A percentile compares a stretch with the other conserved stretches of the same genome.
These are phyloP conservation scores for Drosophila pseudotalamancana DNA, from an alignment of 2,888 invertebrate species.

Conservation along the genomic window DNA sequence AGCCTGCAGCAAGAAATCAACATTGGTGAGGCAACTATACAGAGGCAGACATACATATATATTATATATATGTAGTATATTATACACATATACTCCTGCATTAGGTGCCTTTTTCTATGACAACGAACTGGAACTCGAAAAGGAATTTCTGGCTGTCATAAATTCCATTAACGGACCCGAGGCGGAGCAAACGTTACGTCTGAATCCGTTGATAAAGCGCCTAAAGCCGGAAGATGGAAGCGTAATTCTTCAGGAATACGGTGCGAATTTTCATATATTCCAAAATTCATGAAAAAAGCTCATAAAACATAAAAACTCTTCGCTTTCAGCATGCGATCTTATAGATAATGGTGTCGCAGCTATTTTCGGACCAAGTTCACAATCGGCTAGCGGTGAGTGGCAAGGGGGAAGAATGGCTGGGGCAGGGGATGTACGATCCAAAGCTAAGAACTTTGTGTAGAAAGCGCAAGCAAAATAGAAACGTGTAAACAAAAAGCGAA, in stretches of 20 bases:
- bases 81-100: not conserved
- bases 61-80: not conserved
- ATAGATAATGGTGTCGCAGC: constrained; percentile 88
- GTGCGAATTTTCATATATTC: constrained; percentile 47
- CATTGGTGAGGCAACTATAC: constrained; percentile 61
- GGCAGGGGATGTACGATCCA: not conserved
- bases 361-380: constrained; percentile 88
- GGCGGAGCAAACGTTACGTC: constrained; percentile 73
- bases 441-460: constrained; percentile 52
- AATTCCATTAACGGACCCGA: constrained; percentile 82
- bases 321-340: constrained; percentile 87
- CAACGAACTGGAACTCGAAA: constrained; percentile 85
- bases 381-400: constrained; percentile 81
- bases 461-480: constrained; percentile 61
- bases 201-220: constrained; percentile 77
- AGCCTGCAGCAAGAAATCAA: constrained; percentile 69
- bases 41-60: not conserved
- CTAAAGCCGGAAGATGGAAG: constrained; percentile 71
- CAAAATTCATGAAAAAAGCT: not conserved
- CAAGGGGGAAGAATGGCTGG: not conserved
- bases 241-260: constrained; percentile 76
- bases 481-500: not conserved
- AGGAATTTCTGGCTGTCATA: constrained; percentile 86
- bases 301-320: constrained; percentile 3
- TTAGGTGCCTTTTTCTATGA: constrained; percentile 85